A percentile compares a stretch with the other conserved stretches of the same genome.
Conservation (phyloP, 2,888 invertebrate species). For the Dione vanillae region DNA sequence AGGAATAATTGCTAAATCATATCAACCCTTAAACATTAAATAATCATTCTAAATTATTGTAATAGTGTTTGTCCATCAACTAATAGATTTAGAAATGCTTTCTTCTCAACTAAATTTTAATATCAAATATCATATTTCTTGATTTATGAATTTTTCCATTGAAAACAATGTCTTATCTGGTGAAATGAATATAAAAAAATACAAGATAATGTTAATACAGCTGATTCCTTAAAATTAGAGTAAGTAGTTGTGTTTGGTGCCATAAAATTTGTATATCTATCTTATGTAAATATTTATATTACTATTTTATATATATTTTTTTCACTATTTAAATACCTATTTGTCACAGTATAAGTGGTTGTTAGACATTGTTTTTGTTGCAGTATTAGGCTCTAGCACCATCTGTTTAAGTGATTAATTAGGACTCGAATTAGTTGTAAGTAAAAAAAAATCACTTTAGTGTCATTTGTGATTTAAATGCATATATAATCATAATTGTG, state of each 20-base stretch:
- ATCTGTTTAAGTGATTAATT: constrained; percentile 33
- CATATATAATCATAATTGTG: constrained; percentile 26
- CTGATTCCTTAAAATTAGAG: constrained; percentile 24
- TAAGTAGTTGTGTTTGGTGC: constrained; percentile 41
- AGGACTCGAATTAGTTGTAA: constrained; percentile 44
- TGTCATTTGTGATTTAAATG: constrained; percentile 28
- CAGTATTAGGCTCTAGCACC: constrained; percentile 43
- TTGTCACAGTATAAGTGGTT: constrained; percentile 25
- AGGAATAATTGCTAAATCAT: constrained; percentile 50
- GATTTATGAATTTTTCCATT: constrained; percentile 42
- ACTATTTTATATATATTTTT: constrained; percentile 24
- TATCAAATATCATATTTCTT: constrained; percentile 47
- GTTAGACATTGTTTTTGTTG: constrained; percentile 34
- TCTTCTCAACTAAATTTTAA: constrained; percentile 43
- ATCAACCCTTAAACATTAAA: constrained; percentile 53
- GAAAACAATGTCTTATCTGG: constrained; percentile 61
- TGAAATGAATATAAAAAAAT: constrained; percentile 45
- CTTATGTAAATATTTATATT: constrained; percentile 39
- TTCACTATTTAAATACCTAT: constrained; percentile 22
- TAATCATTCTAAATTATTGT: constrained; percentile 50
- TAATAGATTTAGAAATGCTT: constrained; percentile 50
- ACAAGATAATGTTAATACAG: constrained; percentile 13
- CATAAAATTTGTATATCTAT: constrained; percentile 41
- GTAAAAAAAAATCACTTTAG: constrained; percentile 34
- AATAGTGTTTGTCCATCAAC: constrained; percentile 48